Percentiles rank a stretch among this genome's conserved stretches.
phyloP scores from a whole-genome alignment of 2,888 invertebrate genomes.

The Volucella zonaria region DNA sequence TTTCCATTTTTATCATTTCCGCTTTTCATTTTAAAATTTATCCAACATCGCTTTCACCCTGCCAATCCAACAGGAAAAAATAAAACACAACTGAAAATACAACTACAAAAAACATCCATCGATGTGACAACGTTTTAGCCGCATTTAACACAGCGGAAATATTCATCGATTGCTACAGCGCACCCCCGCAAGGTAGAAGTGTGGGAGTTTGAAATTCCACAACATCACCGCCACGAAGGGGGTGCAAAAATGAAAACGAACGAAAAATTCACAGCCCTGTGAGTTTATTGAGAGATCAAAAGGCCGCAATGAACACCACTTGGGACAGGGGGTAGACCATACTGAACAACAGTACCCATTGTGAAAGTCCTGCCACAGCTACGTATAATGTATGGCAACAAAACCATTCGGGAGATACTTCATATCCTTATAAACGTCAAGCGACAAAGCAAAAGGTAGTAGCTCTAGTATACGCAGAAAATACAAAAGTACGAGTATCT shows the following conservation, averaged over 20 bases:
- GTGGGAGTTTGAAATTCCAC: conserved; percentile 10
- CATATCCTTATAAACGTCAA: conserved; percentile 13
- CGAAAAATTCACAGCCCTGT: conserved; percentile 36
- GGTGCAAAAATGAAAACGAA: neutral
- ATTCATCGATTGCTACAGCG: conserved; percentile 46
- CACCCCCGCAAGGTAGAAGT: neutral
- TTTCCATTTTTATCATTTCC: conserved; percentile 32
- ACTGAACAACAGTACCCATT: conserved; percentile 56
- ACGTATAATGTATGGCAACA: conserved; percentile 41
- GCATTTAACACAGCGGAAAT: conserved; percentile 72
- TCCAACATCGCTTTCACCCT: neutral
- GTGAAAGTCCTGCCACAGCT: conserved; percentile 34
- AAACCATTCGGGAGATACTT: conserved; percentile 28
- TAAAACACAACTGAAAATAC: conserved; percentile 13
- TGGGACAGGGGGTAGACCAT: conserved; percentile 4
- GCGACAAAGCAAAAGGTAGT: conserved; percentile 44
- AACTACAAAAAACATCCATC: conserved; percentile 50
- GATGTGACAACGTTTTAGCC: conserved; percentile 71
- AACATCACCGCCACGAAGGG: neutral
- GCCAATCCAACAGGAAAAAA: conserved; percentile 3
- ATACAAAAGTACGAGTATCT: conserved; percentile 4
- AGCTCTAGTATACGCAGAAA: conserved; percentile 17
- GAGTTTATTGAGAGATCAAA: conserved; percentile 66
- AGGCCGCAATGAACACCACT: conserved; percentile 24
- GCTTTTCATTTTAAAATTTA: conserved; percentile 58